Conservation (phyloP, 2,113 vertebrate species). For the Vidua macroura region DNA sequence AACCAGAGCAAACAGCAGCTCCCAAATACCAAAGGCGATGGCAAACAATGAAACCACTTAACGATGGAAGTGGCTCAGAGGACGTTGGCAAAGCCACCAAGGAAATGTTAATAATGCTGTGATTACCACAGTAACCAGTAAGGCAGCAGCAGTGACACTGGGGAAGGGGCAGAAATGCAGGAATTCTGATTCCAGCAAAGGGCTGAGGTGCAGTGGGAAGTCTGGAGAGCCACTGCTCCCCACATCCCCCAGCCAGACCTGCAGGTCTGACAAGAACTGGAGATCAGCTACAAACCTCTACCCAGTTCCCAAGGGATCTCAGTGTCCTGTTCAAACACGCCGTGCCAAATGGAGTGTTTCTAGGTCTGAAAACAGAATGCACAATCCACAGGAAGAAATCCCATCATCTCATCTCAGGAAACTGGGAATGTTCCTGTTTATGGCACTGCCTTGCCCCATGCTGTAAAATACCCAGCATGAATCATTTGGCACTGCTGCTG, state of each 20-base stretch:
- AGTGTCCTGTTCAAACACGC: not conserved
- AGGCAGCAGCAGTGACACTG: not conserved
- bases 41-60: not conserved
- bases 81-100: rapidly evolving
- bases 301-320: not conserved
- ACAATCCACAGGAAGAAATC: not conserved
- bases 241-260: not conserved
- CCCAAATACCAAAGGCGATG: not conserved
- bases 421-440: not conserved
- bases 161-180: not conserved
- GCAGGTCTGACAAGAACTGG: not conserved
- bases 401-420: not conserved
- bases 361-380: not conserved
- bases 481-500: not conserved
- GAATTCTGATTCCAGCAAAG: not conserved
- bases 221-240: not conserved
- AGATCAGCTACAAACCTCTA: not conserved
- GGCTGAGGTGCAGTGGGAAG: not conserved
- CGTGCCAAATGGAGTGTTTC: rapidly evolving
- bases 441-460: not conserved
- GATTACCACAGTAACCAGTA: not conserved
- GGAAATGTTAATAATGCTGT: not conserved
- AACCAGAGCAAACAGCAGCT: not conserved
- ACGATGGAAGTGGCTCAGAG: not conserved
- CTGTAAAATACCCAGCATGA: not conserved